Percentiles rank a stretch among this genome's conserved stretches.
Conservation (phyloP, 2,888 invertebrate species). For the Petrolisthes cinctipes region DNA sequence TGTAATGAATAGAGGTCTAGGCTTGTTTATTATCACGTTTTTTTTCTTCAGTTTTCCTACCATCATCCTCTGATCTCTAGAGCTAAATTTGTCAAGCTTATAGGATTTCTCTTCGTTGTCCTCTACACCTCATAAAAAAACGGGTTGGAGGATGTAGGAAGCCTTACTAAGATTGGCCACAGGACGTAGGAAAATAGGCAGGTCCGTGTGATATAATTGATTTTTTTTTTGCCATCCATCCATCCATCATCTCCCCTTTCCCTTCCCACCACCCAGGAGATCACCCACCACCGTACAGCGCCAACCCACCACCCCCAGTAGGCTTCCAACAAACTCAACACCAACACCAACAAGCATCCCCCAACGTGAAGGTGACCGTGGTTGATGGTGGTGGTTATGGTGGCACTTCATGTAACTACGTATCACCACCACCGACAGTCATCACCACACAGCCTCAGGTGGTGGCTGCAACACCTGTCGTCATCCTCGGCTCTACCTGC, state of each 20-base stretch:
- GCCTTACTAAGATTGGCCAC: no score
- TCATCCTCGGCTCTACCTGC: background rate
- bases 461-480: background rate
- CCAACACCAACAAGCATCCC: background rate
- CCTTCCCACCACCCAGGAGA: background rate
- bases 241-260: background rate
- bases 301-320: background rate
- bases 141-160: no score
- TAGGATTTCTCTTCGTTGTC: no score
- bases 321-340: background rate
- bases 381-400: background rate
- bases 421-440: background rate
- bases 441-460: slow-evolving; percentile 12
- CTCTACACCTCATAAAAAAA: no score
- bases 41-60: no score
- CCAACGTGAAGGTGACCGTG: background rate
- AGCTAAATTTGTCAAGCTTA: no score
- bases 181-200: no score
- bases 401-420: background rate
- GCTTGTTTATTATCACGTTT: no score
- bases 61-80: no score
- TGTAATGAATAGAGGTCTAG: no score
- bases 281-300: background rate
- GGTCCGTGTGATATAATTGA: no score
- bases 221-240: no score